Base-by-base conservation (phyloP, 2,797 vertebrate species). In the Tokudaia muenninki region DNA sequence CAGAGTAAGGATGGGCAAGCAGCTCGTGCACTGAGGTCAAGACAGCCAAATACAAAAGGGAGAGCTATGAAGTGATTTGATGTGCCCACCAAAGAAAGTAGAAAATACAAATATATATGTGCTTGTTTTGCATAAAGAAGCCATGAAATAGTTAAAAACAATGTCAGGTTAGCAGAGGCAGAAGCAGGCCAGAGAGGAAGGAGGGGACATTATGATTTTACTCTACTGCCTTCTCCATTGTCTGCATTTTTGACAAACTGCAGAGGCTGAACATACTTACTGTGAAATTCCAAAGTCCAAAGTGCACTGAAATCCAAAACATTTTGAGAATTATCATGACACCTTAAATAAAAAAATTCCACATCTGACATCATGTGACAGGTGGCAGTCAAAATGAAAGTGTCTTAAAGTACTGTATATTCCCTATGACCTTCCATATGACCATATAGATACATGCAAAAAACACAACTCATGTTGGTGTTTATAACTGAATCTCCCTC, bases 181-280 rank as follows among this genome's bases (percentile, higher is more conserved):
- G 13, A 55, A 10, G 10, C 3, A 22, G 61, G 2, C 3, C n/a
- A 41, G 3, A 52, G 3, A 52, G 52, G n/a, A 34, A 67, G 6
- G 4, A 10, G 21, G 22, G 13, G 16, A 6, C 8, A 21, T 3
- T 11, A 29, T 6, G 31, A 17, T 26, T 34, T 34, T 63, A 75
- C 74, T n/a, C 1, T 0, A 3, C 1, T 1, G 7, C 3, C 50
- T 22, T 80, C 61, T 55, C 26, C 1, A 0, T 12, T 5, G 29
- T 19, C 19, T 79, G 1, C 7, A 0, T 31, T 65, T 55, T 65
- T 55, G 6, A 44, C 5, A 5, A 44, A 75, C 44, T 21, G 4
- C 10, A 3, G 24, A 55, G 14, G 34, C 3, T n/a, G 11, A 41
- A 9, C 26, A 21, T 44, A 1, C 21, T 50, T 63, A 75, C 7